Conservation (phyloP, 2,113 vertebrate species). For the Boulengeromyrus knoepffleri region DNA sequence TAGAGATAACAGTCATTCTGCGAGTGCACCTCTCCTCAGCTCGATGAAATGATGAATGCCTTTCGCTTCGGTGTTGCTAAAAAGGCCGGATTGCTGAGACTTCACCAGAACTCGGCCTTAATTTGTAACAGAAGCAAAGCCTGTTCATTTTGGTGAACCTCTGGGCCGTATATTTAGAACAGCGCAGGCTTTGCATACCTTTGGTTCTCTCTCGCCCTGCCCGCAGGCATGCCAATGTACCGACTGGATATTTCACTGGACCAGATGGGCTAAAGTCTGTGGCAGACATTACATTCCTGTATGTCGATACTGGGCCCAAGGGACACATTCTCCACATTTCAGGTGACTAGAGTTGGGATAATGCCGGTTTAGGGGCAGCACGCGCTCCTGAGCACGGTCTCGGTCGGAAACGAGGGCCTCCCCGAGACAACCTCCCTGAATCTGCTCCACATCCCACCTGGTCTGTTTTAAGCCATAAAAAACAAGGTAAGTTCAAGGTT, state of each 20-base stretch:
- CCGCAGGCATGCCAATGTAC: slow-evolving; percentile 53
- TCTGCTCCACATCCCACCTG: not conserved
- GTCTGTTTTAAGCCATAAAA: not conserved
- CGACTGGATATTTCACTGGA: slow-evolving; percentile 28
- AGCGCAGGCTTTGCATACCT: slow-evolving; percentile 55
- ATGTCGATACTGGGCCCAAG: not conserved
- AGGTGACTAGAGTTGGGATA: not conserved
- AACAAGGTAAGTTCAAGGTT: not conserved
- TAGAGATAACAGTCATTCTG: not conserved
- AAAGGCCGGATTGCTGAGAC: slow-evolving; percentile 35
- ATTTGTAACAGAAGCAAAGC: slow-evolving; percentile 61
- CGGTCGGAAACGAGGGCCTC: not conserved
- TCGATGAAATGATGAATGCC: slow-evolving; percentile 30
- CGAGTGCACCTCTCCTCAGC: slow-evolving; percentile 12
- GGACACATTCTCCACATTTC: not conserved
- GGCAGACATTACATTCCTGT: slow-evolving; percentile 31
- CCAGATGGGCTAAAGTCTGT: slow-evolving; percentile 61
- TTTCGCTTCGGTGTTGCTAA: slow-evolving; percentile 15
- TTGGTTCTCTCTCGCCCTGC: slow-evolving; percentile 59
- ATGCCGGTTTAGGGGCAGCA: not conserved
- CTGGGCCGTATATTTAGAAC: slow-evolving; percentile 63
- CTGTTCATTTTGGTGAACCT: slow-evolving; percentile 58
- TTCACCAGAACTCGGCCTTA: slow-evolving; percentile 34
- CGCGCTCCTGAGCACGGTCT: not conserved
- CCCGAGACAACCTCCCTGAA: no score